Conservation (phyloP, 1,140 invertebrate genomes). For the Zaprionus kolodkinae region DNA sequence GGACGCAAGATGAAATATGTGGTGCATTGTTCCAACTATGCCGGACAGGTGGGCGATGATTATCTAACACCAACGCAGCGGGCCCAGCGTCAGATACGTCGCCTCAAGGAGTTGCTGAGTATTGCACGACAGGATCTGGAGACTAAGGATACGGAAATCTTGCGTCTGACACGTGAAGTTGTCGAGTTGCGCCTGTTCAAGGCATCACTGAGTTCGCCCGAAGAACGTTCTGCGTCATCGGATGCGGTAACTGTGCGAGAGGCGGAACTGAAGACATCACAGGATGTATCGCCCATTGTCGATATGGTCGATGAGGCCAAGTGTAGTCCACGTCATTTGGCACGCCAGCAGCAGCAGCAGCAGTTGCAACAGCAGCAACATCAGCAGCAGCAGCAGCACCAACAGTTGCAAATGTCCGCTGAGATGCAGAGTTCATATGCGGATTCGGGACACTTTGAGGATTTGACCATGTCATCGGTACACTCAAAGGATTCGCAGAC, state of each 20-base stretch:
- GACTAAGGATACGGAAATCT: slow-evolving; percentile 91
- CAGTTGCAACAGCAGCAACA: slow-evolving; percentile 44
- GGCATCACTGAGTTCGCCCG: slow-evolving; percentile 90
- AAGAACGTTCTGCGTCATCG: slow-evolving; percentile 89
- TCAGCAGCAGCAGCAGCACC: slow-evolving; percentile 44
- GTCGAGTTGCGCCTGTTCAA: slow-evolving; percentile 92
- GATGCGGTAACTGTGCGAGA: slow-evolving; percentile 90
- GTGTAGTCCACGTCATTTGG: slow-evolving; percentile 84
- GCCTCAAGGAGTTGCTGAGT: slow-evolving; percentile 88
- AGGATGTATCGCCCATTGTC: slow-evolving; percentile 84
- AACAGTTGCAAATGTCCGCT: slow-evolving; percentile 70
- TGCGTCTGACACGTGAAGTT: slow-evolving; percentile 92
- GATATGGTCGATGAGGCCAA: slow-evolving; percentile 84
- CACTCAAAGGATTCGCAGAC: slow-evolving; percentile 89
- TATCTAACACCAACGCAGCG: slow-evolving; percentile 94
- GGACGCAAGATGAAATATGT: slow-evolving; percentile 90
- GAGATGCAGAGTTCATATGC: slow-evolving; percentile 90
- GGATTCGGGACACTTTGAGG: slow-evolving; percentile 94
- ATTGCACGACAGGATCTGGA: slow-evolving; percentile 91
- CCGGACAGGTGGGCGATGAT: slow-evolving; percentile 89
- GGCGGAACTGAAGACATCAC: slow-evolving; percentile 85
- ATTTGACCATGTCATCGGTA: slow-evolving; percentile 89
- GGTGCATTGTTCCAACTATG: slow-evolving; percentile 91
- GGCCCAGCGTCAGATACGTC: slow-evolving; percentile 90
- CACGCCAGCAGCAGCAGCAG: slow-evolving; percentile 52